Percentiles rank a stretch among this genome's conserved stretches.
These are phyloP conservation scores for Battus philenor DNA, from an alignment of 1,140 invertebrate genomes.

Conservation along the genomic window DNA sequence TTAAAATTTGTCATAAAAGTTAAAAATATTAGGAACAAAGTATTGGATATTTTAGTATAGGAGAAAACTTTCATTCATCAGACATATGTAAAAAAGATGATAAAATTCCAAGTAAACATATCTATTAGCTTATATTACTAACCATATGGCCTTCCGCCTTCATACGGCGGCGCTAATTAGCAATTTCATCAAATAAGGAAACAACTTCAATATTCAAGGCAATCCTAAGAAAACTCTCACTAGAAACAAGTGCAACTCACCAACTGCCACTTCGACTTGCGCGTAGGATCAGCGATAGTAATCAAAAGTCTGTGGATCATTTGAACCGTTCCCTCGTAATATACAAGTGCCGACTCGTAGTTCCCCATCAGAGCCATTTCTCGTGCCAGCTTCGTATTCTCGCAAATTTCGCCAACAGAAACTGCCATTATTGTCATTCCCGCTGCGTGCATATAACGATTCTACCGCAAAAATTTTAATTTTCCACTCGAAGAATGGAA, in stretches of 20 bases:
- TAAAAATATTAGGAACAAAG: no score
- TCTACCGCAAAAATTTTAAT: slow-evolving; percentile 39
- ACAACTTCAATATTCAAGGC: slow-evolving; percentile 46
- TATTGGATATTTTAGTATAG: no score
- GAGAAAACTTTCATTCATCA: no score
- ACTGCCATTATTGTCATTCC: slow-evolving; percentile 88
- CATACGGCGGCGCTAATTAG: slow-evolving; percentile 49
- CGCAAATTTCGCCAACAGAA: slow-evolving; percentile 91
- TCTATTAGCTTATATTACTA: slow-evolving; percentile 3
- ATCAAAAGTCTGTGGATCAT: slow-evolving; percentile 91
- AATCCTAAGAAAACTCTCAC: slow-evolving; percentile 21
- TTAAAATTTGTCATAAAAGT: no score
- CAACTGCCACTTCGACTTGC: slow-evolving; percentile 93
- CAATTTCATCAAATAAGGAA: slow-evolving; percentile 60
- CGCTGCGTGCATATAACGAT: slow-evolving; percentile 72
- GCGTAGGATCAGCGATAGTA: slow-evolving; percentile 86
- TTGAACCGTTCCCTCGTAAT: slow-evolving; percentile 95
- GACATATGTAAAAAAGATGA: slow-evolving; percentile 1
- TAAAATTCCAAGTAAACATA: background rate
- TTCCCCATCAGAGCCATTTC: slow-evolving; percentile 97
- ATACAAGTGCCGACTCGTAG: slow-evolving; percentile 95
- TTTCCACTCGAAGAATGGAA: slow-evolving; percentile 41
- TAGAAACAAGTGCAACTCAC: slow-evolving; percentile 71
- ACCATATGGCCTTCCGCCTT: slow-evolving; percentile 54
- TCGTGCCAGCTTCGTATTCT: slow-evolving; percentile 93